Conservation (phyloP, 2,113 vertebrate genomes). For the Dromiciops gliroides region DNA sequence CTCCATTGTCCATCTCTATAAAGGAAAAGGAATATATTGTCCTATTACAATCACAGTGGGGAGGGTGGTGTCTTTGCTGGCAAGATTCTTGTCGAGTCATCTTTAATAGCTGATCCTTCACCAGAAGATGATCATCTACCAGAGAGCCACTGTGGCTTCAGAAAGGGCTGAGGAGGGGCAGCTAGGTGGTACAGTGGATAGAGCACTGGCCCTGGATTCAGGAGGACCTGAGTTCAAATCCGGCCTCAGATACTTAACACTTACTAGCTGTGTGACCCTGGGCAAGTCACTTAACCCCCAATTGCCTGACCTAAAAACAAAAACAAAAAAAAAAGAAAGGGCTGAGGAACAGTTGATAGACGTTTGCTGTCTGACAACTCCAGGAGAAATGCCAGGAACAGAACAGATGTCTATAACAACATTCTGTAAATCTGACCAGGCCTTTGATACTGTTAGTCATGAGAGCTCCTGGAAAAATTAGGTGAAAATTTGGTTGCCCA, state of each 20-base stretch:
- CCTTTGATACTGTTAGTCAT: too few relatives aligned
- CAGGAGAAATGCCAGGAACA: background rate
- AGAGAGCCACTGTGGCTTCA: background rate
- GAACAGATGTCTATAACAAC: background rate
- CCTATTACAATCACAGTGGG: background rate
- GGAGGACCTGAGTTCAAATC: too few relatives aligned
- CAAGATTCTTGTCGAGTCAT: background rate
- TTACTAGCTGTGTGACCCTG: too few relatives aligned
- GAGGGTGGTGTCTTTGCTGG: background rate
- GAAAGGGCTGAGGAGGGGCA: background rate
- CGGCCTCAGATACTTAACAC: too few relatives aligned
- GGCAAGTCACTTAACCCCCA: too few relatives aligned
- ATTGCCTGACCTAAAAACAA: too few relatives aligned
- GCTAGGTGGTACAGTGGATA: too few relatives aligned
- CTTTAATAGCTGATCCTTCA: background rate
- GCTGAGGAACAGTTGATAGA: background rate
- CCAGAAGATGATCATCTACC: background rate
- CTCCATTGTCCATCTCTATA: background rate
- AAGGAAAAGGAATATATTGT: background rate
- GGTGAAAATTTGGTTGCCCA: too few relatives aligned
- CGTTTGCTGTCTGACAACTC: background rate
- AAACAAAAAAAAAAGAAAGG: too few relatives aligned
- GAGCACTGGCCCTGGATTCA: too few relatives aligned
- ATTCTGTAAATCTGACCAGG: too few relatives aligned
- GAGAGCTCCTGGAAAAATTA: too few relatives aligned